Conservation (phyloP, 2,113 vertebrate genomes). For the Chinchilla lanigera region DNA sequence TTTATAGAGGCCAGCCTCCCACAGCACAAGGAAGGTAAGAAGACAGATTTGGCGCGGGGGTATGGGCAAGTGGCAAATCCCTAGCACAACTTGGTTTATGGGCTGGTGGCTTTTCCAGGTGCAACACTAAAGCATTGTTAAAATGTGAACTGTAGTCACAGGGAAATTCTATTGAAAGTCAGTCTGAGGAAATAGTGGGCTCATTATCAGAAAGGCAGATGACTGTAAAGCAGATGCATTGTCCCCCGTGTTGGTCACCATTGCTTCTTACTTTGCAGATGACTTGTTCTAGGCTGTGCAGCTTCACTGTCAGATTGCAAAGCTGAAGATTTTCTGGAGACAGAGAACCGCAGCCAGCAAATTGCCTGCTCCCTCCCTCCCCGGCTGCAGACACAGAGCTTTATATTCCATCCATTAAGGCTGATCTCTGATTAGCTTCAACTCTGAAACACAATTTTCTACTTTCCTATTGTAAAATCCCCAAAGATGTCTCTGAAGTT, state of each 20-base stretch:
- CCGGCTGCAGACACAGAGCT: neutral
- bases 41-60: neutral
- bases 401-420: neutral
- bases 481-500: conserved; percentile 65
- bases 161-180: neutral
- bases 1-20: neutral
- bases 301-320: neutral
- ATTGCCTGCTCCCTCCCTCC: neutral
- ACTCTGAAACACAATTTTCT: conserved; percentile 73
- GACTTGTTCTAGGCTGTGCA: conserved; percentile 58
- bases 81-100: neutral
- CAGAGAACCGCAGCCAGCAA: conserved; percentile 38
- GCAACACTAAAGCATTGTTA: neutral
- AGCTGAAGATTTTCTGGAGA: conserved; percentile 45
- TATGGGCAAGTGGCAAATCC: neutral
- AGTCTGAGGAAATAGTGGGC: conserved; percentile 2
- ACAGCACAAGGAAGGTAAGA: neutral
- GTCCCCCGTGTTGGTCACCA: neutral
- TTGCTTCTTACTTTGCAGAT: conserved; percentile 20
- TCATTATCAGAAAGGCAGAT: conserved; percentile 49
- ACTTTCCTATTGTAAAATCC: conserved; percentile 75
- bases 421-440: conserved; percentile 69
- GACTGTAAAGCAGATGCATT: neutral
- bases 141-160: conserved; percentile 45
- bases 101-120: neutral